Base-by-base conservation (phyloP, 2,888 invertebrate genomes). In the Salticus scenicus region DNA sequence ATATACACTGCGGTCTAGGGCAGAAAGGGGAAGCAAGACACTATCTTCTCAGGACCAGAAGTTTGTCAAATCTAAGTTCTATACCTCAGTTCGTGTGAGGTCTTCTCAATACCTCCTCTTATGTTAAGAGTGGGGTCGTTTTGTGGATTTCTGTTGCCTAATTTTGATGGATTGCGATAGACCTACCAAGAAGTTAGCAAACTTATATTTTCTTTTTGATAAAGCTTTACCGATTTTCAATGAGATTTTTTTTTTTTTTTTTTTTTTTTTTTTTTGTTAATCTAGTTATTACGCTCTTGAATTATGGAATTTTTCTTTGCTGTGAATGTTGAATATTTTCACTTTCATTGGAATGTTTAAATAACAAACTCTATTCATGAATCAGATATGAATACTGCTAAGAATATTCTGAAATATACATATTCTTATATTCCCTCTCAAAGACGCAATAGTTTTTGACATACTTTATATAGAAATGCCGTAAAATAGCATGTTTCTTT, bases 131-230 rank as follows among this genome's bases (percentile, higher is more conserved):
- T 42, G 70, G 75, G 82, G 76, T 76, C 51, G 67, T 51, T 76
- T 33, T 42, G 64, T 27, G 85, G 80, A 75, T 72, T 76, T 57
- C 42, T 42, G 41, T 80, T 71, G 79, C 73, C 75, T 86, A 86
- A 86, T 86, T 86, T 86, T 86, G 85, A 86, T 86, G 41, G 85
- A 86, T 86, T 70, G 51, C 31, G 51, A 4, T 37, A 51, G 83
- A 83, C 83, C 83, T 28, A 77, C 83, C 83, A 77, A 28, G 83
- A 14, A 67, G 75, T 17, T 17, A 28, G 63, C 41, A 71, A 63
- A 71, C 27, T n/a, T 41, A 27, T 63, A 14, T 71, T 77, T 37
- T 27, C n/a, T 33, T 57, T 24, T 57, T 20, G 20, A 24, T 24
- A 24, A 24, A 24, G 17, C 24, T 57, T 20, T 17, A 4, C 24